These are phyloP conservation scores for Strigamia transsilvanica DNA, from an alignment of 2,888 invertebrate species.

Conservation along the genomic window DNA sequence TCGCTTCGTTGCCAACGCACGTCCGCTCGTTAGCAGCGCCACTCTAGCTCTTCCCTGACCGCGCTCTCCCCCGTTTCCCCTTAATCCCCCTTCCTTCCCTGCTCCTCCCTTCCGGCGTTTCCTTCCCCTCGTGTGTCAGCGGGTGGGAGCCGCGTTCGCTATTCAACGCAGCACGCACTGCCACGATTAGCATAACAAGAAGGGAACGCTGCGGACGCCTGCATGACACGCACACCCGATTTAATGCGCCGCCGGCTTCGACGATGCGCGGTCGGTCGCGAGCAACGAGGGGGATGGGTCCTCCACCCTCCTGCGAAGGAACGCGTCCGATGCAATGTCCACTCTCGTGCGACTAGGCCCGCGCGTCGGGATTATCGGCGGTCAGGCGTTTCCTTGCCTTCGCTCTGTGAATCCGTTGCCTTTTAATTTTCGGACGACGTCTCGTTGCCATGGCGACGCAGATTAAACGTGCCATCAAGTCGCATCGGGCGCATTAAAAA, in stretches of 20 bases:
- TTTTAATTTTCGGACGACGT: conserved; percentile 42
- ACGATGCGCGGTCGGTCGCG: conserved; percentile 3
- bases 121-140: conserved; percentile 46
- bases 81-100: conserved; percentile 47
- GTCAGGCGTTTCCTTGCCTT: conserved; percentile 1
- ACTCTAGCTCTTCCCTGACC: conserved; percentile 48
- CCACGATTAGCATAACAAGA: conserved; percentile 48
- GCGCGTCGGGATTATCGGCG: conserved; percentile 37
- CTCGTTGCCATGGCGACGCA: background rate
- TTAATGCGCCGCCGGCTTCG: conserved; percentile 48
- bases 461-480: conserved; percentile 41
- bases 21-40: conserved; percentile 48
- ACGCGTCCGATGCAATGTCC: conserved; percentile 24
- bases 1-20: conserved; percentile 45
- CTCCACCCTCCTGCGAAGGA: background rate
- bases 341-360: background rate
- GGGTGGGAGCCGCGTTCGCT: conserved; percentile 45
- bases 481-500: conserved; percentile 32
- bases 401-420: background rate
- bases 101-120: conserved; percentile 46
- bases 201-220: conserved; percentile 45
- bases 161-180: conserved; percentile 48
- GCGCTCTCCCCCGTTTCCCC: conserved; percentile 49
- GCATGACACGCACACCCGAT: conserved; percentile 49
- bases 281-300: background rate